phyloP scores from a whole-genome alignment of 2,113 vertebrate species.

The Tachysurus fulvidraco region DNA sequence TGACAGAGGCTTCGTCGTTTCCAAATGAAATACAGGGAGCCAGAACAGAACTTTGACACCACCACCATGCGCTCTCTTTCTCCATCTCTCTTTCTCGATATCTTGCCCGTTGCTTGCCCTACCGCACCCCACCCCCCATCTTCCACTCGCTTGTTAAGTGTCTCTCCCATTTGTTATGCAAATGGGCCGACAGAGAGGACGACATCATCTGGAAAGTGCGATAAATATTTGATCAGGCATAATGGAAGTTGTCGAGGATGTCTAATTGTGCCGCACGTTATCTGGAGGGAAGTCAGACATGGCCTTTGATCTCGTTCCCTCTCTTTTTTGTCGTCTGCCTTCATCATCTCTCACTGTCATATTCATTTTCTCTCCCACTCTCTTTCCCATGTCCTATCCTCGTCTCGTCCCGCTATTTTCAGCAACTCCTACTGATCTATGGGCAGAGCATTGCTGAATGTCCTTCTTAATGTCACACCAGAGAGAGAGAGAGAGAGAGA shows the following conservation, averaged over 20 bases:
- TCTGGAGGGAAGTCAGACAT: conserved; percentile 78
- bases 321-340: conserved; percentile 54
- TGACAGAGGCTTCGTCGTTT: conserved; percentile 84
- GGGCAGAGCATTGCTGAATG: conserved; percentile 21
- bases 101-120: conserved; percentile 8
- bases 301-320: conserved; percentile 77
- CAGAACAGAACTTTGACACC: conserved; percentile 72
- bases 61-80: conserved; percentile 53
- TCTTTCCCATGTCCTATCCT: conserved; percentile 29
- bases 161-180: conserved; percentile 86
- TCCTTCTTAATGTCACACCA: conserved; percentile 11
- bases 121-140: conserved; percentile 37
- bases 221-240: conserved; percentile 99
- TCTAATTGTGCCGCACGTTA: conserved; percentile 98
- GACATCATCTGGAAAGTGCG: conserved; percentile 91
- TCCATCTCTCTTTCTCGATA: conserved; percentile 32
- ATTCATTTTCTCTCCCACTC: conserved; percentile 59
- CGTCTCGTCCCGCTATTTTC: conserved; percentile 45
- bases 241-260: conserved; percentile 99
- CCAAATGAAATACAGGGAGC: conserved; percentile 90
- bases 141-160: conserved; percentile 66
- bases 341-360: conserved; percentile 44
- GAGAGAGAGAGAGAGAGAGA: conserved; percentile 16
- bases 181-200: conserved; percentile 84
- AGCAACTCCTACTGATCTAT: conserved; percentile 6